Conservation (phyloP, 2,888 invertebrate genomes). For the Ectemnius continuus region DNA sequence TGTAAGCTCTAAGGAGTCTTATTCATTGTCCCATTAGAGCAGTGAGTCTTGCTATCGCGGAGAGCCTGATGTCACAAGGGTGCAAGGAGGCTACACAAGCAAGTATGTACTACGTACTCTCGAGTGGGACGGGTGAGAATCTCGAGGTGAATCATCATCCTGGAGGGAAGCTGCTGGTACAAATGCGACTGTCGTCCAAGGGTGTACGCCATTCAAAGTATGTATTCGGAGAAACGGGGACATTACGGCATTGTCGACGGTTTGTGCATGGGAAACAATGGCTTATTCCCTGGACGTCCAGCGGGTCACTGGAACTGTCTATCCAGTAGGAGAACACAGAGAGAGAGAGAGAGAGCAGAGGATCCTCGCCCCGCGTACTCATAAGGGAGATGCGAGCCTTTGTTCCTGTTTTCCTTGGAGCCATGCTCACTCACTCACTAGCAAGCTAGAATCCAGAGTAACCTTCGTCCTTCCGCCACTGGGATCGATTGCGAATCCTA, state of each 20-base stretch:
- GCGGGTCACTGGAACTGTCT: slow-evolving; percentile 49
- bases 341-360: slow-evolving; percentile 16
- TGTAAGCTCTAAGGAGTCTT: no score
- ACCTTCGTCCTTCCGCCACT: neutral
- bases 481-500: neutral
- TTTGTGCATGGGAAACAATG: slow-evolving; percentile 63
- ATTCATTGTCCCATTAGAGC: no score
- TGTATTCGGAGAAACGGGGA: slow-evolving; percentile 54
- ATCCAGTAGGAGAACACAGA: slow-evolving; percentile 40
- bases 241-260: slow-evolving; percentile 64
- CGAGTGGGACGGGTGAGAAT: no score
- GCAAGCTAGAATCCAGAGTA: neutral
- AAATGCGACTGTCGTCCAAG: slow-evolving; percentile 7
- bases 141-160: slow-evolving; percentile 7
- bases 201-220: slow-evolving; percentile 52
- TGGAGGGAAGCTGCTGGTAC: neutral
- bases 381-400: slow-evolving; percentile 31
- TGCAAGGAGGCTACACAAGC: no score
- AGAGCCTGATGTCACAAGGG: no score
- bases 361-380: slow-evolving; percentile 27
- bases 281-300: slow-evolving; percentile 53
- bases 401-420: slow-evolving; percentile 30
- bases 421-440: neutral
- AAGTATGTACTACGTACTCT: no score
- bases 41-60: no score